Evolutionary conservation across 2,797 vertebrate genomes (phyloP).

Genomic region (Denticeps clupeoides): DNA sequence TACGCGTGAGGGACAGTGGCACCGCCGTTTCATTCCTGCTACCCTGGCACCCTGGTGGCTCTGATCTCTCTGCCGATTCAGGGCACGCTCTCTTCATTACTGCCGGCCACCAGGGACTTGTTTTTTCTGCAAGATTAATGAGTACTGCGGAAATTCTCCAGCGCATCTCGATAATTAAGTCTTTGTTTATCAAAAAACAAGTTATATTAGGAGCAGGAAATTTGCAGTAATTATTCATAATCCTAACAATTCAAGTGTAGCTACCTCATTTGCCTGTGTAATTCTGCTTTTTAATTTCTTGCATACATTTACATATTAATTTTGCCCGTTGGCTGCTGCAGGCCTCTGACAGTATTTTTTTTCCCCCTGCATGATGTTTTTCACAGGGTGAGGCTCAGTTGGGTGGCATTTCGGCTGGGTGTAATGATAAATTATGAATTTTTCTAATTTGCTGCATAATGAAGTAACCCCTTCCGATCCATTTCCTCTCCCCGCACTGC

Average conservation of each 20-base stretch:
- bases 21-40: conserved; percentile 80
- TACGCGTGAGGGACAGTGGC: conserved; percentile 83
- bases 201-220: conserved; percentile 99
- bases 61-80: conserved; percentile 94
- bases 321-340: conserved; percentile 97
- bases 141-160: conserved; percentile 98
- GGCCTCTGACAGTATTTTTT: conserved; percentile 86
- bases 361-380: conserved; percentile 76
- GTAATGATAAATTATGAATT: conserved; percentile 99
- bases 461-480: conserved; percentile 83
- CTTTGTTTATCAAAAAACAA: conserved; percentile 99
- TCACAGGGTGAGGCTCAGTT: conserved; percentile 88
- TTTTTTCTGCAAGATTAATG: conserved; percentile 99
- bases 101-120: conserved; percentile 94
- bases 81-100: conserved; percentile 99
- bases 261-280: conserved; percentile 99
- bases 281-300: conserved; percentile 99
- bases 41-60: conserved; percentile 85
- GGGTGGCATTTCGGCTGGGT: conserved; percentile 97
- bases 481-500: conserved; percentile 45
- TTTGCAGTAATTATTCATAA: conserved; percentile 99
- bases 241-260: conserved; percentile 99
- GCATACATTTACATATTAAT: conserved; percentile 99
- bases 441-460: conserved; percentile 97
- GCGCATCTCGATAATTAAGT: conserved; percentile 99